Percentiles rank a stretch among this genome's conserved stretches.
These are phyloP conservation scores for Micropoecilia bifurca DNA, from an alignment of 2,797 vertebrate species.

Conservation along the genomic window DNA sequence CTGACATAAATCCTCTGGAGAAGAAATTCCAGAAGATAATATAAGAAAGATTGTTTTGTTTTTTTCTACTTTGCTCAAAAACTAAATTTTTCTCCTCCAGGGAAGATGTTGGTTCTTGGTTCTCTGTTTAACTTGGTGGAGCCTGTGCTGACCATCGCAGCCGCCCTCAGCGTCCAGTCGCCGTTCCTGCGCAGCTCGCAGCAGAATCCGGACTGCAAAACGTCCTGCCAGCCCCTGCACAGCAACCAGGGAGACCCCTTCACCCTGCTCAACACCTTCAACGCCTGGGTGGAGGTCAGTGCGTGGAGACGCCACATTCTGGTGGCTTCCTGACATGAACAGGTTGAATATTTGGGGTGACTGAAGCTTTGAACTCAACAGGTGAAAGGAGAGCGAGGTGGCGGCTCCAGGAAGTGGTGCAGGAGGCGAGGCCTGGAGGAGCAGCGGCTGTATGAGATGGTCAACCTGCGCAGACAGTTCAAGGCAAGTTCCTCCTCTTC, in stretches of 20 bases:
- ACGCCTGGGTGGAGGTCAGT: conserved; percentile 91
- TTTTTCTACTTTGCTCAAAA: not conserved
- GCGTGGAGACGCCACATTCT: not conserved
- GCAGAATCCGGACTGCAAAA: conserved; percentile 81
- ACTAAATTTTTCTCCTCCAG: conserved; percentile 63
- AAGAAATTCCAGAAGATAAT: not conserved
- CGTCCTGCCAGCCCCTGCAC: conserved; percentile 84
- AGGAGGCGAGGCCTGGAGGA: conserved; percentile 89
- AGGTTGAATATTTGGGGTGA: not conserved
- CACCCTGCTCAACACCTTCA: conserved; percentile 91
- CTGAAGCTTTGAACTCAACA: conserved; percentile 52
- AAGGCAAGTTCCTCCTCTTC: conserved; percentile 74
- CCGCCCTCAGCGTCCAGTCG: conserved; percentile 89
- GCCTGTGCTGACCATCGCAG: conserved; percentile 87
- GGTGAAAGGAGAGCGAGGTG: conserved; percentile 86
- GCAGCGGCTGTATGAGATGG: conserved; percentile 91
- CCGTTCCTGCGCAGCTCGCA: conserved; percentile 87
- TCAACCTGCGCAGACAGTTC: conserved; percentile 93
- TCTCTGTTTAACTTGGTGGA: conserved; percentile 86
- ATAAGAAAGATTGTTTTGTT: not conserved
- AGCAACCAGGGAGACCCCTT: conserved; percentile 93
- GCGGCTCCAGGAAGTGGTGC: conserved; percentile 89
- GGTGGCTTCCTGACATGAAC: not conserved
- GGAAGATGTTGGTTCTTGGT: conserved; percentile 93
- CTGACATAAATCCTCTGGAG: not conserved